phyloP scores from a whole-genome alignment of 2,797 vertebrate genomes.

The Borostomias antarcticus region DNA sequence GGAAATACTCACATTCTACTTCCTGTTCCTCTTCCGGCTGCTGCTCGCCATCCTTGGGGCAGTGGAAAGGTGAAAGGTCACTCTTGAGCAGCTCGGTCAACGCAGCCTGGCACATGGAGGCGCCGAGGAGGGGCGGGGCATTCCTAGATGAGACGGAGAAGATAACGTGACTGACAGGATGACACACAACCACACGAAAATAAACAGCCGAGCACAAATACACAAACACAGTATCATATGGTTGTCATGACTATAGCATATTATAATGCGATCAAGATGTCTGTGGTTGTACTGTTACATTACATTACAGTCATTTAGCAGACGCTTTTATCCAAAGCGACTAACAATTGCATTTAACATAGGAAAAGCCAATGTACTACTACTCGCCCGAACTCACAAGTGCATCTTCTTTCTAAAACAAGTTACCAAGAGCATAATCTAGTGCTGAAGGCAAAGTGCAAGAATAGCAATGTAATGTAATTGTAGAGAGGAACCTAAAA shows the following conservation, averaged over 20 bases:
- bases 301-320: too few species aligned
- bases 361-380: too few species aligned
- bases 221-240: not conserved
- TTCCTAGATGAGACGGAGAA: conserved; percentile 66
- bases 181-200: not conserved
- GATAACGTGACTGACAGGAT: not conserved
- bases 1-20: conserved; percentile 57
- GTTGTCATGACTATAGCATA: too few species aligned
- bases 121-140: conserved; percentile 67
- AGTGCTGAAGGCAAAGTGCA: too few species aligned
- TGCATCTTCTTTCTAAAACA: too few species aligned
- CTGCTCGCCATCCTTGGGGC: conserved; percentile 64
- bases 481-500: not conserved
- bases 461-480: too few species aligned
- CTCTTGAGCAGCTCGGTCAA: conserved; percentile 76
- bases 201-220: not conserved
- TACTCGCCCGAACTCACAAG: too few species aligned
- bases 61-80: conserved; percentile 81
- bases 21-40: conserved; percentile 60
- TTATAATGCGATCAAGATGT: too few species aligned
- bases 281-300: too few species aligned
- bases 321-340: too few species aligned
- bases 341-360: too few species aligned
- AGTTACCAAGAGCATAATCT: too few species aligned
- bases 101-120: conserved; percentile 78